phyloP scores from a whole-genome alignment of 2,113 vertebrate species.

The Istiophorus platypterus region DNA sequence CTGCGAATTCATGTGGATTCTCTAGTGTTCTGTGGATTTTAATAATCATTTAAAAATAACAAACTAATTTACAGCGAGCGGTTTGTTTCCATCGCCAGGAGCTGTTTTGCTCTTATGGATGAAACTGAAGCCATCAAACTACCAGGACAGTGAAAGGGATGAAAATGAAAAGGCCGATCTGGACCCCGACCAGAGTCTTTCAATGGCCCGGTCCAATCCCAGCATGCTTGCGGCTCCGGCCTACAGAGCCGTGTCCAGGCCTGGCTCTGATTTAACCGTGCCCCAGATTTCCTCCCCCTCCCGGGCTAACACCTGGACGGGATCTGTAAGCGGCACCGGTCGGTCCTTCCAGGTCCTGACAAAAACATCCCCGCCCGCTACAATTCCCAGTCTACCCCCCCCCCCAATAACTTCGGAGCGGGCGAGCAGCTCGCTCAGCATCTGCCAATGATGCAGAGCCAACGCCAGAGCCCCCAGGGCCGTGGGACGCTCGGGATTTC shows the following conservation, averaged over 20 bases:
- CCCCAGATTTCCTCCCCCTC: constrained; percentile 56
- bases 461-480: neutral
- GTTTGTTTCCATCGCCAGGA: neutral
- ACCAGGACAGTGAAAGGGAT: neutral
- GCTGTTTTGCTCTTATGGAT: neutral
- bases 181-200: constrained; percentile 37
- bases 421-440: neutral
- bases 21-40: neutral
- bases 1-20: neutral
- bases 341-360: constrained; percentile 29
- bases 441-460: constrained; percentile 11
- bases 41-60: neutral
- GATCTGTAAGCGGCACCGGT: constrained; percentile 58
- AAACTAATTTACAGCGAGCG: neutral
- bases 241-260: constrained; percentile 22
- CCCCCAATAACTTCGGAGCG: constrained; percentile 3
- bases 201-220: constrained; percentile 7
- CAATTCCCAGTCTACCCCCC: constrained; percentile 29
- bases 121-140: neutral
- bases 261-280: constrained; percentile 65
- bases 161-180: constrained; percentile 23
- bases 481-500: neutral
- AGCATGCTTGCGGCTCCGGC: constrained; percentile 20
- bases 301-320: constrained; percentile 71
- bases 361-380: constrained; percentile 37